Evolutionary conservation across 2,888 invertebrate species (phyloP).

Genomic region (Cosmia trapezina): DNA sequence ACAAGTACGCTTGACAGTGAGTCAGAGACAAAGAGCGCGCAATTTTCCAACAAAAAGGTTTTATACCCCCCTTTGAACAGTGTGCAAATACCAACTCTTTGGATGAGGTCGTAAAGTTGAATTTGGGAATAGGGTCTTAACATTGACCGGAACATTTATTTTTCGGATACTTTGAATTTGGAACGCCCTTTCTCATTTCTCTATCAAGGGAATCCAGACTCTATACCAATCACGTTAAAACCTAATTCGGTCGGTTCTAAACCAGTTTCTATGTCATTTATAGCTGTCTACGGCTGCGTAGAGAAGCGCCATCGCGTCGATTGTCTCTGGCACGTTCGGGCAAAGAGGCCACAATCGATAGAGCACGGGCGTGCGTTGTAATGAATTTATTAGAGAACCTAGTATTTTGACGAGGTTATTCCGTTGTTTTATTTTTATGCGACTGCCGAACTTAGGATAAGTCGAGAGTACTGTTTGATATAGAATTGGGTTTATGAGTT

Average conservation of each 20-base stretch:
- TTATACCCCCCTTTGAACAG: slow-evolving; percentile 66
- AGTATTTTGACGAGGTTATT: slow-evolving; percentile 71
- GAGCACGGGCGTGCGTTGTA: slow-evolving; percentile 90
- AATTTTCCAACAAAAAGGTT: slow-evolving; percentile 81
- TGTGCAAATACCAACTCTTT: slow-evolving; percentile 68
- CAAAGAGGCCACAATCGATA: slow-evolving; percentile 90
- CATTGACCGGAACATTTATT: slow-evolving; percentile 82
- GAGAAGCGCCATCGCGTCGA: slow-evolving; percentile 89
- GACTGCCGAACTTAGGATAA: slow-evolving; percentile 36
- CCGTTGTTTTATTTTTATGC: slow-evolving; percentile 57
- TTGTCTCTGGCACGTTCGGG: slow-evolving; percentile 89
- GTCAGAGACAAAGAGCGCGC: slow-evolving; percentile 88
- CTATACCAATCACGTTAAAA: slow-evolving; percentile 29
- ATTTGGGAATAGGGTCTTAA: slow-evolving; percentile 68
- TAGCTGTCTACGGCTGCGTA: slow-evolving; percentile 78
- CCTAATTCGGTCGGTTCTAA: too few species aligned
- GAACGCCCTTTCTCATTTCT: slow-evolving; percentile 64
- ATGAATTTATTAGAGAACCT: slow-evolving; percentile 88
- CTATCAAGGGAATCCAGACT: slow-evolving; percentile 60
- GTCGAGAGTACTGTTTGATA: slow-evolving; percentile 28
- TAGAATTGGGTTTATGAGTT: neutral
- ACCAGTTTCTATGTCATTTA: slow-evolving; percentile 65
- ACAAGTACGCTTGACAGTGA: slow-evolving; percentile 90
- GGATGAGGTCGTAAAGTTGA: slow-evolving; percentile 68
- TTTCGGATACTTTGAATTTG: slow-evolving; percentile 72